A percentile compares a stretch with the other conserved stretches of the same genome.
Evolutionary conservation across 2,113 vertebrate genomes (phyloP).

Genomic region (Corapipo altera): DNA sequence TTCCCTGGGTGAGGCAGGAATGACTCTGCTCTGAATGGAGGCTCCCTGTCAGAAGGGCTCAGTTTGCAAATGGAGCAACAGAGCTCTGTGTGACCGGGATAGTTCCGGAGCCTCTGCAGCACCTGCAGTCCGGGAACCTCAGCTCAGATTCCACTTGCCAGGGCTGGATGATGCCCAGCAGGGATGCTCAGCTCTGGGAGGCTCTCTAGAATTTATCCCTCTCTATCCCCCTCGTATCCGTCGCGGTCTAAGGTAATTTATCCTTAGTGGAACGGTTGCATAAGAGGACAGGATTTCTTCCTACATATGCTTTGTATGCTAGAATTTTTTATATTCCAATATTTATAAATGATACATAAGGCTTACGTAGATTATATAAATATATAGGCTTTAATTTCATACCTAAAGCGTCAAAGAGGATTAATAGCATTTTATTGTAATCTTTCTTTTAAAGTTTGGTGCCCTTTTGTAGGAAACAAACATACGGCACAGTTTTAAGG

Average conservation of each 20-base stretch:
- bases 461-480: background rate
- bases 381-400: background rate
- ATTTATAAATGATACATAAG: background rate
- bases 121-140: background rate
- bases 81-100: background rate
- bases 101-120: slow-evolving; percentile 5
- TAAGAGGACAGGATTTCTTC: background rate
- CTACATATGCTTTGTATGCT: background rate
- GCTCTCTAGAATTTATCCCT: background rate
- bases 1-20: background rate
- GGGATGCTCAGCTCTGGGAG: background rate
- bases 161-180: background rate
- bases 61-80: background rate
- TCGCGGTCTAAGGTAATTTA: background rate
- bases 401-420: background rate
- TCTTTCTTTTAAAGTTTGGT: background rate
- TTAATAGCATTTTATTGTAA: background rate
- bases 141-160: background rate
- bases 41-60: background rate
- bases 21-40: background rate
- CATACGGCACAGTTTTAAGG: background rate
- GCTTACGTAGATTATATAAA: background rate
- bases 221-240: background rate
- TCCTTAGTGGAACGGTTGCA: slow-evolving; percentile 1
- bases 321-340: background rate